A percentile compares a stretch with the other conserved stretches of the same genome.
These are phyloP conservation scores for Apogon hyalosoma DNA, from an alignment of 2,797 vertebrate genomes.

Conservation along the genomic window DNA sequence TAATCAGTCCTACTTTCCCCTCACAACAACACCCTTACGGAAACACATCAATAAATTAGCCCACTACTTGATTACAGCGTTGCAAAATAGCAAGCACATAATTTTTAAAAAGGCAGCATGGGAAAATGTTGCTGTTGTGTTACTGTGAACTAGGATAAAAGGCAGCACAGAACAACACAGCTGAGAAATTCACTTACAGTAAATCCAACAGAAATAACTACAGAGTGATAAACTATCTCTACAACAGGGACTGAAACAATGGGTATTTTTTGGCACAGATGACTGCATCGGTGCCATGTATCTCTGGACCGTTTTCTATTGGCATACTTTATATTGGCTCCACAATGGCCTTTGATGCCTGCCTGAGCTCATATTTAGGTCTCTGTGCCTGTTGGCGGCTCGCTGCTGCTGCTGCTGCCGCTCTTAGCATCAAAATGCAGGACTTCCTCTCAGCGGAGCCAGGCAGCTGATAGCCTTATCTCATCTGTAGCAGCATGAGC, in stretches of 20 bases:
- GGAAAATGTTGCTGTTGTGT: too few species aligned
- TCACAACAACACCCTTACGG: too few species aligned
- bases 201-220: slow-evolving; percentile 52
- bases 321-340: slow-evolving; percentile 63
- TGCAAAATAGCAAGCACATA: too few species aligned
- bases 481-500: slow-evolving; percentile 75
- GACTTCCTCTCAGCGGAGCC: slow-evolving; percentile 73
- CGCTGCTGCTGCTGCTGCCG: slow-evolving; percentile 33
- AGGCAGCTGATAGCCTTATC: slow-evolving; percentile 80
- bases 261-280: background rate
- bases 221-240: slow-evolving; percentile 56
- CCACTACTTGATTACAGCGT: too few species aligned
- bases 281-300: slow-evolving; percentile 59
- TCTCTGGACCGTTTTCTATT: slow-evolving; percentile 62
- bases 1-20: too few species aligned
- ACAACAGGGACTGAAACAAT: slow-evolving; percentile 51
- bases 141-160: slow-evolving; percentile 47
- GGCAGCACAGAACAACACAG: slow-evolving; percentile 24
- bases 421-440: slow-evolving; percentile 71
- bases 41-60: too few species aligned
- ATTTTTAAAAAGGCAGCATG: too few species aligned
- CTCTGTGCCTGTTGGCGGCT: slow-evolving; percentile 42
- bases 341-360: slow-evolving; percentile 58
- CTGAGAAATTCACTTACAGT: slow-evolving; percentile 19
- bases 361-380: slow-evolving; percentile 61